Conservation (phyloP, 2,797 vertebrate genomes). For the Glossophaga mutica region DNA sequence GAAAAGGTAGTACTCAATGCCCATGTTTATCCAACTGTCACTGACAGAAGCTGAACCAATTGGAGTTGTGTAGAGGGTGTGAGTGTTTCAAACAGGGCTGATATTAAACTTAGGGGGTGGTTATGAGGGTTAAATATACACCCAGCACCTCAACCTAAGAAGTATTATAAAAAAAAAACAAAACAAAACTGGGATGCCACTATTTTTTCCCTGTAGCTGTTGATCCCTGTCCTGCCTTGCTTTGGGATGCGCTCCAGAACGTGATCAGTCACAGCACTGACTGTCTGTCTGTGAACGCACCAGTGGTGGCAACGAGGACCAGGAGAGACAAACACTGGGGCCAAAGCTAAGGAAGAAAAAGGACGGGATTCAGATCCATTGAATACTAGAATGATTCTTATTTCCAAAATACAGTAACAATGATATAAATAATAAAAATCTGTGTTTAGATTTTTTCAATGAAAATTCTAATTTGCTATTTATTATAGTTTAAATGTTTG, state of each 20-base stretch:
- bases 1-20: background rate
- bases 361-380: background rate
- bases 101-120: background rate
- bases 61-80: background rate
- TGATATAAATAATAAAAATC: background rate
- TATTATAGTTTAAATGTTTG: background rate
- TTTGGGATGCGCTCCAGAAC: background rate
- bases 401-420: background rate
- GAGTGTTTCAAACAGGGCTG: background rate
- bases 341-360: background rate
- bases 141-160: background rate
- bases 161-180: background rate
- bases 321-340: background rate
- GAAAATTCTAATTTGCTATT: conserved; percentile 2
- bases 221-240: background rate
- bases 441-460: background rate
- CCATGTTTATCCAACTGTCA: background rate
- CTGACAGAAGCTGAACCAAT: background rate
- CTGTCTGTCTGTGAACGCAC: background rate
- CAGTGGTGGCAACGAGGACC: too few relatives aligned
- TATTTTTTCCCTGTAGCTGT: background rate
- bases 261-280: background rate
- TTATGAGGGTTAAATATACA: background rate
- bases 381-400: background rate
- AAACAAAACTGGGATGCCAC: background rate